These are phyloP conservation scores for Phengaris alcon DNA, from an alignment of 2,888 invertebrate genomes.

Conservation along the genomic window DNA sequence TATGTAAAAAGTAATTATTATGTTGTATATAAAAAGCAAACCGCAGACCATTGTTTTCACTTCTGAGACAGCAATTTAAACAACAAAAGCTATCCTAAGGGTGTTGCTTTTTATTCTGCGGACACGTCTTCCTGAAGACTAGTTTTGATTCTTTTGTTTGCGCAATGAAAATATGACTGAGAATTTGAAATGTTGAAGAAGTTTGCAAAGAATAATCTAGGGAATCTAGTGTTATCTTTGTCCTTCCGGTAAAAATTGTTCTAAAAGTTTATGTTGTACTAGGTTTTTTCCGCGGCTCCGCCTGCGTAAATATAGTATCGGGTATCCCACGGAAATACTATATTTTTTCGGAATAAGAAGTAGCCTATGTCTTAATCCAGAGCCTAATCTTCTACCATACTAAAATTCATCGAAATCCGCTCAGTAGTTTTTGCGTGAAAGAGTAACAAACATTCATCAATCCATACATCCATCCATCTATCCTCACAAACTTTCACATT, in stretches of 20 bases:
- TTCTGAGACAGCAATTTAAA: neutral
- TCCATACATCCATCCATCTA: too few relatives aligned
- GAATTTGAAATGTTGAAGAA: slow-evolving; percentile 21
- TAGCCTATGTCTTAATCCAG: too few relatives aligned
- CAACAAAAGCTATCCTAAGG: slow-evolving; percentile 19
- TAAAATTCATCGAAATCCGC: too few relatives aligned
- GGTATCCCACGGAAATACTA: too few relatives aligned
- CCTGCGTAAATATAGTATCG: too few relatives aligned
- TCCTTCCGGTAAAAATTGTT: neutral
- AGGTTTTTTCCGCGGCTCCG: too few relatives aligned
- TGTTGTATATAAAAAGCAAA: neutral
- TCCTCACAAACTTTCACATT: too few relatives aligned
- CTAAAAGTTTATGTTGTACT: neutral
- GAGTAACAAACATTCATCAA: too few relatives aligned
- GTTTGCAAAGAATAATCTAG: slow-evolving; percentile 8
- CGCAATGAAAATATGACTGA: slow-evolving; percentile 21
- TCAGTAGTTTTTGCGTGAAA: too few relatives aligned
- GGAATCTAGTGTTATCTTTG: slow-evolving; percentile 3
- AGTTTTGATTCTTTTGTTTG: slow-evolving; percentile 27
- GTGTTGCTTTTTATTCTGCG: slow-evolving; percentile 20
- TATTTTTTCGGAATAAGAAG: too few relatives aligned
- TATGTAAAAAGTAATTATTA: slow-evolving; percentile 8
- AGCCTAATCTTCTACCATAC: too few relatives aligned
- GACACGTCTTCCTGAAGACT: slow-evolving; percentile 13
- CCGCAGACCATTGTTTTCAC: neutral